Evolutionary conservation across 2,113 vertebrate genomes (phyloP).

Genomic region (Haliaeetus leucogaster): DNA sequence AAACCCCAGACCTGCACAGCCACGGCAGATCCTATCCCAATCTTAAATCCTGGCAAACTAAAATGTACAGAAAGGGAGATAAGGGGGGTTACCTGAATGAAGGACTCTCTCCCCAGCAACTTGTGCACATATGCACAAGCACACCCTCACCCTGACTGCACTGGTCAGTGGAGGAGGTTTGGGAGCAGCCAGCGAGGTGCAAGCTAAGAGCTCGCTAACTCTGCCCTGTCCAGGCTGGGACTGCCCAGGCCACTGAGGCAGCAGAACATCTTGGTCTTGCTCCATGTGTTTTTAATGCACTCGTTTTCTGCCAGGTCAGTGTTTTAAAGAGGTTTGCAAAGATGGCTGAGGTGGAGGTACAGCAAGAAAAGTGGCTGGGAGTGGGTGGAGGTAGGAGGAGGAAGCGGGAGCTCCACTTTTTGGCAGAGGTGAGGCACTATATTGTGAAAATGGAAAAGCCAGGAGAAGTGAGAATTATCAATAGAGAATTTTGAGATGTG

Average conservation of each 20-base stretch:
- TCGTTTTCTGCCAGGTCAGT: neutral
- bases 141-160: rapidly evolving
- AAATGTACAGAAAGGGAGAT: neutral
- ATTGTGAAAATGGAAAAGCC: neutral
- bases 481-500: neutral
- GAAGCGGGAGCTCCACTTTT: neutral
- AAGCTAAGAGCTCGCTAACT: neutral
- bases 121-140: neutral
- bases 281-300: neutral
- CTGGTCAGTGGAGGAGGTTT: neutral
- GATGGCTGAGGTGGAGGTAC: neutral
- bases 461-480: neutral
- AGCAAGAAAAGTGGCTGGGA: neutral
- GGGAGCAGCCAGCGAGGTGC: neutral
- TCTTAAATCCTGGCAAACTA: neutral
- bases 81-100: neutral
- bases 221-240: neutral
- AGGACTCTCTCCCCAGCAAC: neutral
- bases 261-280: neutral
- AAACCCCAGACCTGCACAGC: neutral
- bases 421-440: neutral
- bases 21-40: neutral
- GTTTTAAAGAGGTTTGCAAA: neutral
- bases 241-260: neutral
- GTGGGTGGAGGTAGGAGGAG: neutral